A percentile compares a stretch with the other conserved stretches of the same genome.
Evolutionary conservation across 2,113 vertebrate species (phyloP).

Genomic region (Menidia beryllina): DNA sequence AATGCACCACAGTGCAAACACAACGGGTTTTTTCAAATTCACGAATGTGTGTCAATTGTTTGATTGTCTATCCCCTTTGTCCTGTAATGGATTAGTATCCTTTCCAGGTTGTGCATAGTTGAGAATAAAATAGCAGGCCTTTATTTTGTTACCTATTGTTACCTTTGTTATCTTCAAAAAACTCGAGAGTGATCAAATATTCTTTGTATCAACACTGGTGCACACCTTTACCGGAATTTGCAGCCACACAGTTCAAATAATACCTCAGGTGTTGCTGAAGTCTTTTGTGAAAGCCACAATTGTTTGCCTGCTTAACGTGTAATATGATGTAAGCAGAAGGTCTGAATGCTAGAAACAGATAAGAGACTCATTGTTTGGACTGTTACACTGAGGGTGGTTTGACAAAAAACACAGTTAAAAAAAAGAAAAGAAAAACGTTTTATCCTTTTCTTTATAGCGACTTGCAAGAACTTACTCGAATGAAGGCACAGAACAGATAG

Average conservation of each 20-base stretch:
- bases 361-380: background rate
- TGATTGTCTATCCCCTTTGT: background rate
- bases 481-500: background rate
- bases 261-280: conserved; percentile 23
- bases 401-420: no score
- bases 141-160: background rate
- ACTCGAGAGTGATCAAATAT: conserved; percentile 20
- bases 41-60: no score
- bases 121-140: background rate
- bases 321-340: background rate
- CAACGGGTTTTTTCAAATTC: background rate
- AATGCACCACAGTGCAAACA: background rate
- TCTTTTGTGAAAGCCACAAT: background rate
- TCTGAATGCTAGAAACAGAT: conserved; percentile 1
- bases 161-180: conserved; percentile 21
- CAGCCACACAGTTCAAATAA: conserved; percentile 15
- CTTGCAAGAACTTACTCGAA: background rate
- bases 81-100: background rate
- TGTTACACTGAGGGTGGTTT: background rate
- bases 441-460: background rate
- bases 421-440: background rate
- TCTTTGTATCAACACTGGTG: conserved; percentile 28
- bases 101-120: background rate
- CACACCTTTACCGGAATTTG: conserved; percentile 22
- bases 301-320: conserved; percentile 3